These are phyloP conservation scores for Apogon talboti DNA, from an alignment of 2,797 vertebrate species.

Conservation along the genomic window DNA sequence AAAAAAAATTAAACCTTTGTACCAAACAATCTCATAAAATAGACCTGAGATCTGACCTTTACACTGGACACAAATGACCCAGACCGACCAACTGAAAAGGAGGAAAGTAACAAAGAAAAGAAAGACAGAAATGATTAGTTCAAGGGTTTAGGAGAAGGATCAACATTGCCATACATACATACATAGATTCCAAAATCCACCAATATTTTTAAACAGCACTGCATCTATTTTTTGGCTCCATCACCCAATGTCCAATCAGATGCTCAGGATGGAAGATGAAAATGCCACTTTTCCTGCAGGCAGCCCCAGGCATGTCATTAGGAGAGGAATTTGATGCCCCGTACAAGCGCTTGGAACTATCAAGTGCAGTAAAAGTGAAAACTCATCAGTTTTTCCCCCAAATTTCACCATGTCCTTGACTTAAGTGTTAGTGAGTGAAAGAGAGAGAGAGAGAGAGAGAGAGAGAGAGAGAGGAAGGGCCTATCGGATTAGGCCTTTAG, in stretches of 20 bases:
- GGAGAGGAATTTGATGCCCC: constrained; percentile 94
- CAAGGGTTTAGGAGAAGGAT: constrained; percentile 26
- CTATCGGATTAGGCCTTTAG: constrained; percentile 92
- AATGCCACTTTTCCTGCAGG: constrained; percentile 95
- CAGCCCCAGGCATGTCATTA: constrained; percentile 96
- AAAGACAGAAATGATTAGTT: constrained; percentile 34
- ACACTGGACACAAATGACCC: constrained; percentile 4
- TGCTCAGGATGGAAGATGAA: constrained; percentile 91
- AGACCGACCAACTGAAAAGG: not conserved
- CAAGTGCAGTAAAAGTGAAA: constrained; percentile 93
- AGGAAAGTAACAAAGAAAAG: constrained; percentile 12
- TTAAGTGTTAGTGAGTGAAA: constrained; percentile 76
- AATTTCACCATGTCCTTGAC: constrained; percentile 91
- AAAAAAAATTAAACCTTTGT: too few relatives aligned
- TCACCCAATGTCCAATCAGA: constrained; percentile 77
- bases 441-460: constrained; percentile 14
- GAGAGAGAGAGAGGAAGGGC: constrained; percentile 33
- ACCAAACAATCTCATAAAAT: constrained; percentile 5
- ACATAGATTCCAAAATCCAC: constrained; percentile 24
- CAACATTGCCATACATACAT: constrained; percentile 5
- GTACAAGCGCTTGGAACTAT: constrained; percentile 92
- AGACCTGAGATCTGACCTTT: not conserved
- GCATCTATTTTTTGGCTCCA: constrained; percentile 50
- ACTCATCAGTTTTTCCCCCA: constrained; percentile 92
- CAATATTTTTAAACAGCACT: constrained; percentile 38